Conservation (phyloP, 2,797 vertebrate species). For the Pseudochaenichthys georgianus region DNA sequence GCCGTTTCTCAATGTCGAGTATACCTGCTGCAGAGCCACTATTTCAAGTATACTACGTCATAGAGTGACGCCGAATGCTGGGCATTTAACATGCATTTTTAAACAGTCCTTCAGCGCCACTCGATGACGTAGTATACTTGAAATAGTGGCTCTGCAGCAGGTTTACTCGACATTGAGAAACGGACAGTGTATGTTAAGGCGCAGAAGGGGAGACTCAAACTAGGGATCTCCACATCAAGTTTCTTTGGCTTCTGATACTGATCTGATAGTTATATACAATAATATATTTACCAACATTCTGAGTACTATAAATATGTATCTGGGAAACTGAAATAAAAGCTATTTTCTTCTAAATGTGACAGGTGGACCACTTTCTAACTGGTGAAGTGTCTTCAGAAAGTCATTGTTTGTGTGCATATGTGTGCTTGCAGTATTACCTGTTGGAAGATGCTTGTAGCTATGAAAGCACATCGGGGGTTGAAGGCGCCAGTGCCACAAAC, state of each 20-base stretch:
- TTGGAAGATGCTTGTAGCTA: constrained; percentile 79
- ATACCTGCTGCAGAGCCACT: no score
- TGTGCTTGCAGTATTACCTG: constrained; percentile 71
- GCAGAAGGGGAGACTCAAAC: neutral
- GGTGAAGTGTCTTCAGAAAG: neutral
- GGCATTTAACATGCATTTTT: no score
- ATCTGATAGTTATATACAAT: neutral
- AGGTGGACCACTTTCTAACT: neutral
- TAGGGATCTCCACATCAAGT: neutral
- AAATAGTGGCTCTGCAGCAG: no score
- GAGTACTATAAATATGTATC: neutral
- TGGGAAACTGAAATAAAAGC: neutral
- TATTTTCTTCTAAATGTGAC: neutral
- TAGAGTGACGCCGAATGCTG: no score
- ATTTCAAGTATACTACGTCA: no score
- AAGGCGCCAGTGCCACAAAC: constrained; percentile 88
- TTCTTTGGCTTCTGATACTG: neutral
- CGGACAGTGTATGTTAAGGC: neutral
- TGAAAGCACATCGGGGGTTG: constrained; percentile 86
- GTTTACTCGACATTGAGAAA: no score
- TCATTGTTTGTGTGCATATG: neutral
- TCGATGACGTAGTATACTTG: no score
- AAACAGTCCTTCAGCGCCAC: no score
- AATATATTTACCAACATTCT: neutral
- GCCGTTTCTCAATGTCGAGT: no score